Conservation (phyloP, 1,140 invertebrate genomes). For the Orius insidiosus region DNA sequence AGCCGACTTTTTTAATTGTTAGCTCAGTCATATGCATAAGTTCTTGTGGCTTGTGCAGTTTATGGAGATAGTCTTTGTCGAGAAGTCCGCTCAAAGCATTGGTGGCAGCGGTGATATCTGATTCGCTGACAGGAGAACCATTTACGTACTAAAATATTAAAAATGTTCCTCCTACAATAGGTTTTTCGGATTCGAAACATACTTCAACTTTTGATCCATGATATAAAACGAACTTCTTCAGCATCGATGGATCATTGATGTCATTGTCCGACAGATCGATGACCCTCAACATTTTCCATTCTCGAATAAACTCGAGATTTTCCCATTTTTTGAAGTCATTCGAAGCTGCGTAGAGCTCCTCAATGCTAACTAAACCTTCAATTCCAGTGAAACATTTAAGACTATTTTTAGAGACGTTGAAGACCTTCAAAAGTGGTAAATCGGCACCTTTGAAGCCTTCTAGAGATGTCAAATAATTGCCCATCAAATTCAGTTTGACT, state of each 20-base stretch:
- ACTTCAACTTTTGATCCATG: slow-evolving; percentile 2
- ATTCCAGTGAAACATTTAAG: slow-evolving; percentile 16
- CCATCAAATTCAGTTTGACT: slow-evolving; percentile 16
- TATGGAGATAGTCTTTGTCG: slow-evolving; percentile 16
- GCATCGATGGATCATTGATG: slow-evolving; percentile 10
- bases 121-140: slow-evolving; percentile 13
- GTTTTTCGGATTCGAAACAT: no score
- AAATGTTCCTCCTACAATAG: no score
- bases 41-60: slow-evolving; percentile 9
- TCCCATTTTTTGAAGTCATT: slow-evolving; percentile 16
- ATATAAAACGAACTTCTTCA: slow-evolving; percentile 18
- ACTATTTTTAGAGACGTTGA: slow-evolving; percentile 20
- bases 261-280: slow-evolving; percentile 18
- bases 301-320: slow-evolving; percentile 18
- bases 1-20: slow-evolving; percentile 17
- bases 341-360: slow-evolving; percentile 19
- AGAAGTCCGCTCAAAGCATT: slow-evolving; percentile 17
- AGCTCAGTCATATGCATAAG: slow-evolving; percentile 18
- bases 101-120: slow-evolving; percentile 16
- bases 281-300: slow-evolving; percentile 15
- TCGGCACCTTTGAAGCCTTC: slow-evolving; percentile 15
- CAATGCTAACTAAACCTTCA: slow-evolving; percentile 14
- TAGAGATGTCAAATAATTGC: slow-evolving; percentile 16
- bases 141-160: slow-evolving; percentile 16
- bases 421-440: slow-evolving; percentile 17